phyloP scores from a whole-genome alignment of 1,140 invertebrate species.

The Pseudomyrmex sp. region DNA sequence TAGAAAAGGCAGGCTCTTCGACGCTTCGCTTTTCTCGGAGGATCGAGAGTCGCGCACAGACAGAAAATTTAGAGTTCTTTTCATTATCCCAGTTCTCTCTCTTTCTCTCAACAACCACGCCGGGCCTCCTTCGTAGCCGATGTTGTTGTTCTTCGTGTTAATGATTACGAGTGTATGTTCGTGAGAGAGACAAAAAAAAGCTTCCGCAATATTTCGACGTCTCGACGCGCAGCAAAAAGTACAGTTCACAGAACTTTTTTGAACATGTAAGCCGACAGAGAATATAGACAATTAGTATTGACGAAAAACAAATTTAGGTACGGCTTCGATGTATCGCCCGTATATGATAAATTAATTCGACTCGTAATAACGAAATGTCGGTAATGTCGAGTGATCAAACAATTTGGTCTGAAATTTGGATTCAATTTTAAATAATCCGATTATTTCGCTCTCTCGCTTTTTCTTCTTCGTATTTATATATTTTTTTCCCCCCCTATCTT shows the following conservation, averaged over 20 bases:
- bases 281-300: too few species aligned
- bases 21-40: slow-evolving; percentile 33
- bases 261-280: too few species aligned
- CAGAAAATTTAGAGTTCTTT: slow-evolving; percentile 77
- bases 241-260: background rate
- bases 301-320: too few species aligned
- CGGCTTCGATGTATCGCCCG: too few species aligned
- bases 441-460: background rate
- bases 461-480: background rate
- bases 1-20: background rate
- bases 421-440: background rate
- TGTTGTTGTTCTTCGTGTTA: slow-evolving; percentile 45
- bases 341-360: too few species aligned
- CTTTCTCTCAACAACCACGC: slow-evolving; percentile 74
- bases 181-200: background rate
- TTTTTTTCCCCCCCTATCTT: background rate
- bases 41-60: slow-evolving; percentile 53
- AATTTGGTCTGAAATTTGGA: background rate
- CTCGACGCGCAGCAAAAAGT: background rate
- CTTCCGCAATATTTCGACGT: slow-evolving; percentile 10
- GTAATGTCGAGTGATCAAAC: too few species aligned
- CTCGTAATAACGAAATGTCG: too few species aligned
- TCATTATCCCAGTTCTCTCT: slow-evolving; percentile 74
- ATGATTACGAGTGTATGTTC: slow-evolving; percentile 34
- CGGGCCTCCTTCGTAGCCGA: slow-evolving; percentile 40